Evolutionary conservation across 1,140 invertebrate genomes (phyloP), one percentile per base, ranked within the genome.

Genomic region (Drosophila ercepeae): DNA sequence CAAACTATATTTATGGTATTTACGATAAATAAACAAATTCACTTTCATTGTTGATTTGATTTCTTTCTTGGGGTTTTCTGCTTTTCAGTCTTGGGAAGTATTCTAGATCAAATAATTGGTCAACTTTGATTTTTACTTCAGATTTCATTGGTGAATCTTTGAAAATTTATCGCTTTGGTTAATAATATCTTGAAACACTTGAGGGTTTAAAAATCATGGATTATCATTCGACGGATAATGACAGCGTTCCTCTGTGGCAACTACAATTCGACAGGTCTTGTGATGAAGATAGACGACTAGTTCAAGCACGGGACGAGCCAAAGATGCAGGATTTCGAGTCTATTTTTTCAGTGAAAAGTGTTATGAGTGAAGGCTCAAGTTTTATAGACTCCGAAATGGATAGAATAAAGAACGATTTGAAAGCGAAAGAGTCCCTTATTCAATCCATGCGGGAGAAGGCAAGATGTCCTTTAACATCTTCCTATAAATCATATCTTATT

Each of bases 371-470:
- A 39, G 92, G 94, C 67, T 93, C 93, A 4, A 88, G 91, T 2
- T 94, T 93, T 82, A 92, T 95, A 55, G 93, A 94, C 83, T 92
- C 90, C 41, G 92, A 93, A 73, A 90, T 93, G n/a, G 92, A 93
- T 51, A 91, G 93, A 59, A 75, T 95, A 14, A 91, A 91, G 21
- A 91, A 92, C 46, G 93, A 95, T 88, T 94, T 95, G 60, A 78
- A 90, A 3, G 82, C 92, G 36, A 89, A 93, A 8, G 92, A 92
- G 34, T 91, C 93, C 75, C 90, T 92, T 75, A 92, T 93, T 36
- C 57, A 19, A 2, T 4, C 39, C 4, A 46, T 79, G 29, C 54
- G 52, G 5, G 61, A 90, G 21, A 82, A 92, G 72, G 92, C 77
- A 3, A 18, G 14, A 13, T 16, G 0, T 11, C n/a, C n/a, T n/a